phyloP scores from a whole-genome alignment of 2,113 vertebrate genomes.

The Lonchura striata region DNA sequence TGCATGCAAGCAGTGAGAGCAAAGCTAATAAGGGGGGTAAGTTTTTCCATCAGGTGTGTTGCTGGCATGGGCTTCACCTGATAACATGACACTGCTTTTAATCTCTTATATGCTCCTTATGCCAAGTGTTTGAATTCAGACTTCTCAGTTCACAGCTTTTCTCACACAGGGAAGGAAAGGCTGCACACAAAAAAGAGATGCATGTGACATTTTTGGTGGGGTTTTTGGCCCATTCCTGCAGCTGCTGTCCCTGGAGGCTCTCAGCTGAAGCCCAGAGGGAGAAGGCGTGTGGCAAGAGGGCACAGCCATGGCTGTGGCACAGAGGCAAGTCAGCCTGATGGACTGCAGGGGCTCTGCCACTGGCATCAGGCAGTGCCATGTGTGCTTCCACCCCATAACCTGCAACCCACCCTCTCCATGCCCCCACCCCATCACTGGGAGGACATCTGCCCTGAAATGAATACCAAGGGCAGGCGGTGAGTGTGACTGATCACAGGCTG shows the following conservation, averaged over 20 bases:
- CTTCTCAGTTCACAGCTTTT: background rate
- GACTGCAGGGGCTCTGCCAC: background rate
- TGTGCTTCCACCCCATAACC: background rate
- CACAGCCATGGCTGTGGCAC: rapidly evolving
- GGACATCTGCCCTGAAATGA: rapidly evolving
- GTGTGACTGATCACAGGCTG: background rate
- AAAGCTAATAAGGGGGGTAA: background rate
- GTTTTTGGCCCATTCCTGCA: background rate
- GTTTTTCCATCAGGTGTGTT: background rate
- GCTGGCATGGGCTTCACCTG: background rate
- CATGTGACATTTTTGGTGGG: rapidly evolving
- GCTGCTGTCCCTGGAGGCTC: background rate
- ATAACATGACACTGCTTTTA: rapidly evolving
- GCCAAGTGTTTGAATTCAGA: rapidly evolving
- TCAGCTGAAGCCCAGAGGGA: background rate
- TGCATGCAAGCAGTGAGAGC: background rate
- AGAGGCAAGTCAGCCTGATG: background rate
- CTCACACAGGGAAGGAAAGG: background rate
- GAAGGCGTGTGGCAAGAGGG: rapidly evolving
- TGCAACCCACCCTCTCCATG: rapidly evolving
- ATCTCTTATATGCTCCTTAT: background rate
- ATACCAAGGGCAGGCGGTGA: rapidly evolving
- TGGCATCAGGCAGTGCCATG: rapidly evolving
- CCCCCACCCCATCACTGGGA: rapidly evolving
- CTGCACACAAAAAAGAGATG: background rate